Percentiles rank a stretch among this genome's conserved stretches.
Evolutionary conservation across 2,888 invertebrate species (phyloP).

Genomic region (Ptilodon capucinus): DNA sequence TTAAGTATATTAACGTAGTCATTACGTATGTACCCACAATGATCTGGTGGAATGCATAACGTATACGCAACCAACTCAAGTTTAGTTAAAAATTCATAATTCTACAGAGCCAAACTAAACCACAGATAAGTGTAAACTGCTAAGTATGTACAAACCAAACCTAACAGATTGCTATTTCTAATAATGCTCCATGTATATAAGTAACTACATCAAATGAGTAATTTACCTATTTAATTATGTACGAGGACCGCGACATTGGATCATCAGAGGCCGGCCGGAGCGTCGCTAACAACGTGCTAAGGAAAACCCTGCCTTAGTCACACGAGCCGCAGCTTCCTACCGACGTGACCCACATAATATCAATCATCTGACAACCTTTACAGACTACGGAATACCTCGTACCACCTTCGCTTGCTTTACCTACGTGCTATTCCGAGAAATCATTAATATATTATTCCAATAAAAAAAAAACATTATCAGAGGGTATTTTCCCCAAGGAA

Average conservation of each 20-base stretch:
- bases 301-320: slow-evolving; percentile 51
- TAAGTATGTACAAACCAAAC: too few species aligned
- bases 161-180: neutral
- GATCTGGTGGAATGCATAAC: too few species aligned
- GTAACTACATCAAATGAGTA: too few species aligned
- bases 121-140: too few species aligned
- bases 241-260: slow-evolving; percentile 16
- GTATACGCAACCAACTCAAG: too few species aligned
- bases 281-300: slow-evolving; percentile 15
- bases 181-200: too few species aligned
- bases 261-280: slow-evolving; percentile 10
- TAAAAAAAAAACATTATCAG: neutral
- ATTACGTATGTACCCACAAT: too few species aligned
- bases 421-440: neutral
- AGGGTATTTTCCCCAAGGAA: neutral
- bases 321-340: slow-evolving; percentile 38
- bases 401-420: neutral
- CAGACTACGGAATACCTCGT: slow-evolving; percentile 11
- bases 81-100: too few species aligned
- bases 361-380: slow-evolving; percentile 9
- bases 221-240: neutral
- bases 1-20: too few species aligned
- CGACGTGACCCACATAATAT: slow-evolving; percentile 47
- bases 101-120: too few species aligned
- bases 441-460: neutral